A percentile compares a stretch with the other conserved stretches of the same genome.
These are phyloP conservation scores for Gobius niger DNA, from an alignment of 2,113 vertebrate genomes.

Conservation along the genomic window DNA sequence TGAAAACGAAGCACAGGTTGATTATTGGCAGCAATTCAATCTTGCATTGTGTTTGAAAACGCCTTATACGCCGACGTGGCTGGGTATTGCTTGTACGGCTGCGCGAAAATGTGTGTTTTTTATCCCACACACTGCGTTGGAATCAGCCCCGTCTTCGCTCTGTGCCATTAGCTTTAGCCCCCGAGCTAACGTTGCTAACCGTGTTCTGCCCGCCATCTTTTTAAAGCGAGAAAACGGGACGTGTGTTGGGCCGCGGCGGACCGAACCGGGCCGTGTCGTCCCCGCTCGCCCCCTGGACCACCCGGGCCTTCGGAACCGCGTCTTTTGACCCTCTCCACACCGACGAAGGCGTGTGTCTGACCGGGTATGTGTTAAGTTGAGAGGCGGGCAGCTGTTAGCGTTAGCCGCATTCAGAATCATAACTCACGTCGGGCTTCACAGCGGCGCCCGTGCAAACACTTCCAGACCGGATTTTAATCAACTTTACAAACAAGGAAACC, in stretches of 20 bases:
- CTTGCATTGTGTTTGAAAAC: not conserved
- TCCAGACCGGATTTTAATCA: not conserved
- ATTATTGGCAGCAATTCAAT: not conserved
- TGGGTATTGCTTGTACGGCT: not conserved
- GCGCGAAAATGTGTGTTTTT: not conserved
- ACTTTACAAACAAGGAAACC: not conserved
- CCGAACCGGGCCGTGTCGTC: not conserved
- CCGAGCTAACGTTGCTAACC: conserved; percentile 31
- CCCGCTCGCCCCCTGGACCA: not conserved
- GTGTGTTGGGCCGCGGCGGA: conserved; percentile 27
- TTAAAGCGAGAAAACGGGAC: conserved; percentile 71
- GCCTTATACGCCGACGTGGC: not conserved
- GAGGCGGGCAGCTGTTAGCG: not conserved
- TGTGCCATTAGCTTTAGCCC: conserved; percentile 52
- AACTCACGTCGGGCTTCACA: not conserved
- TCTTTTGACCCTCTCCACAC: not conserved
- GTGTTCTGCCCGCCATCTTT: conserved; percentile 91
- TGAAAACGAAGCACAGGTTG: rapidly evolving
- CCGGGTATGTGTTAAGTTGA: conserved; percentile 2
- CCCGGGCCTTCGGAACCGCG: not conserved
- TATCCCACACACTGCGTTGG: not conserved
- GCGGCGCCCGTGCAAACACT: conserved; percentile 7
- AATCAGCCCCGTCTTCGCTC: conserved; percentile 44
- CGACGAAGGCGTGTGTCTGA: not conserved
- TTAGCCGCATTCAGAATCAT: not conserved